A percentile compares a stretch with the other conserved stretches of the same genome.
phyloP scores from a whole-genome alignment of 2,888 invertebrate species.

The Synanthedon andrenaeformis region DNA sequence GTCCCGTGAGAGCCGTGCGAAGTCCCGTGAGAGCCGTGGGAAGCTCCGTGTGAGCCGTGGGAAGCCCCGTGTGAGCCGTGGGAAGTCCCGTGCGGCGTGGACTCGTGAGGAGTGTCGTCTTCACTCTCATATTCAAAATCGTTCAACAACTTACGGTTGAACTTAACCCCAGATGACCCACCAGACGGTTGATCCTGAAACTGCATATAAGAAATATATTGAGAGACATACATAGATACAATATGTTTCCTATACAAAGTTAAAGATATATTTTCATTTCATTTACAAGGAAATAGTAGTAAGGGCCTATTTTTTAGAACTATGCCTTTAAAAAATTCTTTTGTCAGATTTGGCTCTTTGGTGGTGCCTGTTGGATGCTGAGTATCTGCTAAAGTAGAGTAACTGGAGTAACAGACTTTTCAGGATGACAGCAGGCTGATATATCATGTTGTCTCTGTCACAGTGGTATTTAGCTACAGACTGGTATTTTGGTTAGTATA shows the following conservation, averaged over 20 bases:
- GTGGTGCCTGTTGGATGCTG: no score
- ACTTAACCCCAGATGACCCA: slow-evolving; percentile 69
- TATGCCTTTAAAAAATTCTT: no score
- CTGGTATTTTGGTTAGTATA: no score
- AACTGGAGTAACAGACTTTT: no score
- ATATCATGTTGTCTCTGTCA: no score
- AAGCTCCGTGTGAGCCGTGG: slow-evolving; percentile 9
- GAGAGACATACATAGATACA: no score
- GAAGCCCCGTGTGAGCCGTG: slow-evolving; percentile 8
- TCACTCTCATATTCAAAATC: slow-evolving; percentile 94
- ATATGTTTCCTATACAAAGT: not conserved
- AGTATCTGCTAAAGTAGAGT: no score
- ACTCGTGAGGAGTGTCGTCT: slow-evolving; percentile 76
- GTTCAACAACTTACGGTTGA: slow-evolving; percentile 83
- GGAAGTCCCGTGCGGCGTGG: slow-evolving; percentile 9
- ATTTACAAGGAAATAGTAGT: no score
- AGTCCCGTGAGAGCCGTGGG: slow-evolving; percentile 9
- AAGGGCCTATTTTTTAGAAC: no score
- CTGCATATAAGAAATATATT: slow-evolving; percentile 15
- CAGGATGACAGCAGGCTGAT: no score
- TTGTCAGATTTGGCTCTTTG: no score
- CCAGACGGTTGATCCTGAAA: slow-evolving; percentile 53
- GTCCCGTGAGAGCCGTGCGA: slow-evolving; percentile 70
- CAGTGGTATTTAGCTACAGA: no score
- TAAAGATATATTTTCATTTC: not conserved